Evolutionary conservation across 2,113 vertebrate genomes (phyloP).

Genomic region (Ceyx margarethae): DNA sequence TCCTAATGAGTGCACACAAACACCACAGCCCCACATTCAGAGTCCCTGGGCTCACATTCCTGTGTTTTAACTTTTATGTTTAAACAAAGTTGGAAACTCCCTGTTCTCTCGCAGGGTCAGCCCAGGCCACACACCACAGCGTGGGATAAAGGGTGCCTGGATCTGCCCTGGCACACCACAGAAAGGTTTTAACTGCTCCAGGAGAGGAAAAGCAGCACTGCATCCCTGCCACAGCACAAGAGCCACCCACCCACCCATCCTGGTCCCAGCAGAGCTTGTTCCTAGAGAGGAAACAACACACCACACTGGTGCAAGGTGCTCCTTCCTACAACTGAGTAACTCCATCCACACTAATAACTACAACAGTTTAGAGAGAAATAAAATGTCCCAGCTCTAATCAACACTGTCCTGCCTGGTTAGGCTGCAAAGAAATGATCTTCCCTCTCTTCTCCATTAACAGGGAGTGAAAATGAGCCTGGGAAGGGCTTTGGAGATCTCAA

Average conservation of each 20-base stretch:
- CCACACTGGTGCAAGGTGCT: not conserved
- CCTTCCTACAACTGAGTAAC: not conserved
- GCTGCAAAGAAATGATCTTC: not conserved
- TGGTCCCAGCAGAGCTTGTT: accelerated
- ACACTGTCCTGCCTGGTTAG: not conserved
- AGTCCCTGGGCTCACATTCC: not conserved
- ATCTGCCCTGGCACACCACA: not conserved
- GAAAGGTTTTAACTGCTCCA: not conserved
- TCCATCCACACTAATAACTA: not conserved
- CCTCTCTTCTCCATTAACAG: not conserved
- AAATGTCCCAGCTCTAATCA: not conserved
- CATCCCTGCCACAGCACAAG: not conserved
- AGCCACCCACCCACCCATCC: not conserved
- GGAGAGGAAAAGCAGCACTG: not conserved
- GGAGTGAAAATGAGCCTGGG: not conserved
- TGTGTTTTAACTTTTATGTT: not conserved
- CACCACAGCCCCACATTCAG: not conserved
- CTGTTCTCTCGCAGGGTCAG: not conserved
- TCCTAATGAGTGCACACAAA: not conserved
- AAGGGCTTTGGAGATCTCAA: not conserved
- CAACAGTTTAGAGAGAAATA: accelerated
- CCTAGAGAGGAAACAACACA: not conserved
- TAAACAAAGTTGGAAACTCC: not conserved
- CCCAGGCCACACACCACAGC: not conserved
- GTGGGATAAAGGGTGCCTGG: not conserved